Conservation (phyloP, 2,888 invertebrate species). For the Ochropleura plecta region DNA sequence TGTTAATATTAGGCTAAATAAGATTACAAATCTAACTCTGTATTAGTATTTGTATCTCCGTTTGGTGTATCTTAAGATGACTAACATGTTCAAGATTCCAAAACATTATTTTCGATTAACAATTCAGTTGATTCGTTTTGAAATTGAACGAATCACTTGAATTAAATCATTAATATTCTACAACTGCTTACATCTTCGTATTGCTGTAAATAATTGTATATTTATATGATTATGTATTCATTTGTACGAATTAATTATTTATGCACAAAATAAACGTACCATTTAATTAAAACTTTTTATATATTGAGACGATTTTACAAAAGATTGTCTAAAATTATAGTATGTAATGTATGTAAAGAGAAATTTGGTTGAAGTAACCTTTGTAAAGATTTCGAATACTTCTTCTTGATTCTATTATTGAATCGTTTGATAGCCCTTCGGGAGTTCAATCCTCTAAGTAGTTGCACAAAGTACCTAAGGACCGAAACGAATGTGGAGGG, state of each 20-base stretch:
- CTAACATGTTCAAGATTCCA: conserved; percentile 28
- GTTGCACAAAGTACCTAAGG: conserved; percentile 25
- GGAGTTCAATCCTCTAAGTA: conserved; percentile 19
- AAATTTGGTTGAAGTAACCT: not conserved
- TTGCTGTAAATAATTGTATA: conserved; percentile 22
- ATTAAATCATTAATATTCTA: conserved; percentile 29
- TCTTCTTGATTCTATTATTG: conserved; percentile 15
- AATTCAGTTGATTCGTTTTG: conserved; percentile 16
- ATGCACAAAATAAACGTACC: not conserved
- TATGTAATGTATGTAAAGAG: not conserved
- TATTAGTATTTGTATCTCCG: conserved; percentile 34
- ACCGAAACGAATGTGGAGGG: conserved; percentile 5
- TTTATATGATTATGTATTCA: not conserved
- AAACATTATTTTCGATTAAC: conserved; percentile 7
- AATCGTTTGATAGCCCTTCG: conserved; percentile 16
- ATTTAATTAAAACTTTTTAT: not conserved
- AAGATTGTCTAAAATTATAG: conserved; percentile 5
- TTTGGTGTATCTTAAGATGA: conserved; percentile 26
- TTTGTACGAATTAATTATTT: conserved; percentile 2
- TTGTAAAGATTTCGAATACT: not conserved
- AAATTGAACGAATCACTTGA: conserved; percentile 11
- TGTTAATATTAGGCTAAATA: no score
- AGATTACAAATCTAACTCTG: conserved; percentile 9
- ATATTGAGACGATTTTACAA: conserved; percentile 1
- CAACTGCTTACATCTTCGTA: conserved; percentile 1